Percentiles rank a stretch among this genome's conserved stretches.
These are phyloP conservation scores for Pseudomyrmex pallidus DNA, from an alignment of 1,140 invertebrate species.

Conservation along the genomic window DNA sequence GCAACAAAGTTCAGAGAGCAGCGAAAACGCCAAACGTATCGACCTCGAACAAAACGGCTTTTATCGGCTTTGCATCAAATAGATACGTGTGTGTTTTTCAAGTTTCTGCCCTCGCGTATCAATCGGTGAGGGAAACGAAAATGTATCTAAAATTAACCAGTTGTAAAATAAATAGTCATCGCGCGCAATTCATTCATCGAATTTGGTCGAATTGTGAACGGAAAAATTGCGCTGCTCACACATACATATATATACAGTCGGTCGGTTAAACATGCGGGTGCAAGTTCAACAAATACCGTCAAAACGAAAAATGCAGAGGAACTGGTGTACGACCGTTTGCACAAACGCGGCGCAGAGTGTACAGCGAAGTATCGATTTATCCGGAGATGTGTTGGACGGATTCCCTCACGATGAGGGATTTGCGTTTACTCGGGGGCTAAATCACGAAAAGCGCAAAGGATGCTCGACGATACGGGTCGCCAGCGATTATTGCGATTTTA, in stretches of 20 bases:
- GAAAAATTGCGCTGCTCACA: slow-evolving; percentile 30
- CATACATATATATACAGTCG: neutral
- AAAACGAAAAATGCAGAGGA: neutral
- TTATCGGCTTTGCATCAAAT: neutral
- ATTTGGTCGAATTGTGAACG: neutral
- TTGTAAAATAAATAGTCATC: slow-evolving; percentile 29
- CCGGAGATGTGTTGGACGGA: neutral
- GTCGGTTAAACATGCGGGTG: neutral
- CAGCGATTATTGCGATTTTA: slow-evolving; percentile 21
- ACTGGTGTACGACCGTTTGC: neutral
- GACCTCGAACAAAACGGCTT: neutral
- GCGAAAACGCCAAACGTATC: neutral
- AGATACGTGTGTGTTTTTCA: neutral
- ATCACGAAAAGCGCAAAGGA: neutral
- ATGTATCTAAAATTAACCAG: slow-evolving; percentile 27
- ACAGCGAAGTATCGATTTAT: slow-evolving; percentile 12
- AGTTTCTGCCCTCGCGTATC: neutral
- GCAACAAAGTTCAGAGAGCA: slow-evolving; percentile 1
- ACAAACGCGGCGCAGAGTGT: neutral
- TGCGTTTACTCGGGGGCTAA: neutral
- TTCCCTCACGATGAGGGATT: neutral
- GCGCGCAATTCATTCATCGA: slow-evolving; percentile 34
- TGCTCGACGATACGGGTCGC: neutral
- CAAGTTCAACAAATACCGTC: slow-evolving; percentile 23
- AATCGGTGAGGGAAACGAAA: neutral